phyloP scores from a whole-genome alignment of 2,797 vertebrate genomes.

The Petrocephalus schoutedeni region DNA sequence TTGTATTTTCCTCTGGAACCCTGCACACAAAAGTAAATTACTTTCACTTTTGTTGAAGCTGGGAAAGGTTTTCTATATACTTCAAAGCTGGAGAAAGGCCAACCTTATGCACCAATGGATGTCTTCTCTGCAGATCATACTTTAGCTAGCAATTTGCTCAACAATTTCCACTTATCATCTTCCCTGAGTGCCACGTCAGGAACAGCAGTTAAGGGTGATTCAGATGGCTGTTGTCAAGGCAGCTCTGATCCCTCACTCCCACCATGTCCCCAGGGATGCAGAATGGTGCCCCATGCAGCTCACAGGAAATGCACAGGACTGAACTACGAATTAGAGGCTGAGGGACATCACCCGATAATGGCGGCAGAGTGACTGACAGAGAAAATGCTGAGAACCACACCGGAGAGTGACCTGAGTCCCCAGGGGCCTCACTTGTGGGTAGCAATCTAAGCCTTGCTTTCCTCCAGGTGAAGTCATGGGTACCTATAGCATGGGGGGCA shows the following conservation, averaged over 20 bases:
- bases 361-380: background rate
- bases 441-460: background rate
- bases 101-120: background rate
- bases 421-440: background rate
- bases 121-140: background rate
- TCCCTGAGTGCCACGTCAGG: constrained; percentile 3
- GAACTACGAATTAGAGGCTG: background rate
- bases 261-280: background rate
- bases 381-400: background rate
- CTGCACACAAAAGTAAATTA: background rate
- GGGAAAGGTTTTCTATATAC: background rate
- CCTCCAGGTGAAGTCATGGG: background rate
- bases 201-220: background rate
- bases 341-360: background rate
- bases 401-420: background rate
- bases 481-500: background rate
- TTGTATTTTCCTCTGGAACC: background rate
- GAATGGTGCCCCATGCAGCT: background rate
- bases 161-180: constrained; percentile 14
- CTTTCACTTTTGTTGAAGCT: background rate
- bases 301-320: background rate
- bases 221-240: background rate
- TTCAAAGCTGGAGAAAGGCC: background rate
- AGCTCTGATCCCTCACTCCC: background rate
- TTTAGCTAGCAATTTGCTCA: background rate